Conservation (phyloP, 2,888 invertebrate genomes). For the Ophonus ardosiacus region DNA sequence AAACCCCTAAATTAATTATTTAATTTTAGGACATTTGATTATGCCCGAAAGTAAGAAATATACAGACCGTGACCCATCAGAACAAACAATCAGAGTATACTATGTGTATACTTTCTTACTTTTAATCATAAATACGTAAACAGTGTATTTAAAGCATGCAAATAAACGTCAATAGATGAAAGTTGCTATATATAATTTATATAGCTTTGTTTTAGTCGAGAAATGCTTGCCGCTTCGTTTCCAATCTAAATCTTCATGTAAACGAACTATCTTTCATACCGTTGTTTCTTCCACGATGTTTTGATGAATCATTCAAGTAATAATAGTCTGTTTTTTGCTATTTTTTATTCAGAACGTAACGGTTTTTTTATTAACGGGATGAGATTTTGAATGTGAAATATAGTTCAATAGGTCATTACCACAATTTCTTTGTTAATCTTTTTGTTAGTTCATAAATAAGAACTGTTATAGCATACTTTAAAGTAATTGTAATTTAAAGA, state of each 20-base stretch:
- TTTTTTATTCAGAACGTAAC: background rate
- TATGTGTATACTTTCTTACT: constrained; percentile 1
- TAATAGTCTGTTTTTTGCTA: background rate
- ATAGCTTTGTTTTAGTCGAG: background rate
- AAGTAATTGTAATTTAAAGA: background rate
- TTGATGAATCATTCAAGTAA: background rate
- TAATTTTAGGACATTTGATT: too few species aligned
- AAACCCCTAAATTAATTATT: too few species aligned
- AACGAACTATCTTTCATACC: background rate
- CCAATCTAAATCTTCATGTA: background rate
- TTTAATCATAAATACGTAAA: background rate
- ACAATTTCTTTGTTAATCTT: background rate
- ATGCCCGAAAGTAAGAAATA: background rate
- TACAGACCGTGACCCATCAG: background rate
- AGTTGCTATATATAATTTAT: background rate
- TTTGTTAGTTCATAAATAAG: background rate
- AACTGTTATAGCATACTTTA: background rate
- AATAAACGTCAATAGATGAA: background rate
- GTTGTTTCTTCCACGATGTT: background rate
- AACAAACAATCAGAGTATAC: background rate
- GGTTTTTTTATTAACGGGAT: background rate
- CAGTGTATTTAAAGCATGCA: constrained; percentile 2
- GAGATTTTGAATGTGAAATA: constrained; percentile 7
- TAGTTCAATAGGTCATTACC: constrained; percentile 13
- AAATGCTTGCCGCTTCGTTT: background rate